Evolutionary conservation across 2,797 vertebrate genomes (phyloP).

Genomic region (Halcyon chelicuti): DNA sequence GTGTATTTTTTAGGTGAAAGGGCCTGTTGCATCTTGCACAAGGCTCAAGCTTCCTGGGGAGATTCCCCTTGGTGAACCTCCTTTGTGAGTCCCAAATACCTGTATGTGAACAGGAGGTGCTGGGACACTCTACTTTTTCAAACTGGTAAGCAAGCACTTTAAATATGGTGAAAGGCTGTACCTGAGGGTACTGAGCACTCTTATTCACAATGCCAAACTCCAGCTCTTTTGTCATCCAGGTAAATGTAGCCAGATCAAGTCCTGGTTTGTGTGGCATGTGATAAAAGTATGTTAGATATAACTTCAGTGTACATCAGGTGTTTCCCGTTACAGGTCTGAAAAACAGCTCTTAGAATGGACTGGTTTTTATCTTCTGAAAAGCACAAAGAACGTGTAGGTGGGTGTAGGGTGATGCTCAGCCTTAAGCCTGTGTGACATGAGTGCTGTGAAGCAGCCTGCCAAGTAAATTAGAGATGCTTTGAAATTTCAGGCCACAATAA

Average conservation of each 20-base stretch:
- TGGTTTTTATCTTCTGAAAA: not conserved
- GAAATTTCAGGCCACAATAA: not conserved
- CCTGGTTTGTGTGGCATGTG: not conserved
- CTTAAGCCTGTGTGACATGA: not conserved
- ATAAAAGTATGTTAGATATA: not conserved
- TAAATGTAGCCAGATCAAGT: not conserved
- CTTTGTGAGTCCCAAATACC: not conserved
- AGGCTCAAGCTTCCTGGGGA: not conserved
- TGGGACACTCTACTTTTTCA: fast-evolving
- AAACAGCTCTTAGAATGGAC: not conserved
- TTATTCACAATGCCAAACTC: fast-evolving
- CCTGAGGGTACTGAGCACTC: not conserved
- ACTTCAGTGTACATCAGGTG: fast-evolving
- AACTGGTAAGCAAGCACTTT: fast-evolving
- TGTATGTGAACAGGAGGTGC: fast-evolving
- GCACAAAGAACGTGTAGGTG: not conserved
- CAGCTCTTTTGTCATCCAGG: not conserved
- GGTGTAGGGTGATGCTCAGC: not conserved
- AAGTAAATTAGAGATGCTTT: not conserved
- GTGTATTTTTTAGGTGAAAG: not conserved
- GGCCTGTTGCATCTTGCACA: not conserved
- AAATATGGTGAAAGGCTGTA: fast-evolving
- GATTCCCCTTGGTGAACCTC: too few species aligned
- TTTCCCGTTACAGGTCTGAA: not conserved
- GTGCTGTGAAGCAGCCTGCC: not conserved